These are phyloP conservation scores for Chionomys nivalis DNA, from an alignment of 2,113 vertebrate genomes.

Conservation along the genomic window DNA sequence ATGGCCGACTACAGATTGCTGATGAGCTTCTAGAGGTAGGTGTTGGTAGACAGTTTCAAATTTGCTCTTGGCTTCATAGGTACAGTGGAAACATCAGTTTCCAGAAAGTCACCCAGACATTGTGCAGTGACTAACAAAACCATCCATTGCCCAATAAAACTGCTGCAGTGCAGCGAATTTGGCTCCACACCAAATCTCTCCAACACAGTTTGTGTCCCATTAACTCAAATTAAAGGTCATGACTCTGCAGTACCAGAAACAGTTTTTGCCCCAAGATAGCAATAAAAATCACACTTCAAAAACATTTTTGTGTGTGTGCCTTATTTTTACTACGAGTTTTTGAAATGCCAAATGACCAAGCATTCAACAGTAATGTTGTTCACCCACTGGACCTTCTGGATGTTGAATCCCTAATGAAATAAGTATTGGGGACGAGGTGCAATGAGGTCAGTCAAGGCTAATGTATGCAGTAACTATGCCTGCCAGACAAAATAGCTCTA, in stretches of 20 bases:
- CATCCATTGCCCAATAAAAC: slow-evolving; percentile 41
- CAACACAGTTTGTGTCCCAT: slow-evolving; percentile 17
- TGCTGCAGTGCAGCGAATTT: slow-evolving; percentile 13
- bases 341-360: slow-evolving; percentile 19
- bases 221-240: slow-evolving; percentile 64
- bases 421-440: neutral
- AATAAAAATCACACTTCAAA: slow-evolving; percentile 69
- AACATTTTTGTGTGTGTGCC: slow-evolving; percentile 39
- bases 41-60: slow-evolving; percentile 16
- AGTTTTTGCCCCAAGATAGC: slow-evolving; percentile 59
- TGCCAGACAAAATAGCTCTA: neutral
- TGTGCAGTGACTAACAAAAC: slow-evolving; percentile 22
- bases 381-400: slow-evolving; percentile 40
- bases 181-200: slow-evolving; percentile 21
- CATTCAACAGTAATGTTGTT: slow-evolving; percentile 21
- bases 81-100: neutral
- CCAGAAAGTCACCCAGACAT: slow-evolving; percentile 20
- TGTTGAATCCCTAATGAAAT: slow-evolving; percentile 3
- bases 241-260: slow-evolving; percentile 31
- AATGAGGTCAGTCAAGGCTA: neutral
- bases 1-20: slow-evolving; percentile 93
- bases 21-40: slow-evolving; percentile 98
- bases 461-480: slow-evolving; percentile 32
- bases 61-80: neutral
- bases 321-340: slow-evolving; percentile 63